Evolutionary conservation across 1,140 invertebrate genomes (phyloP).

Genomic region (Zelostemma sp.): DNA sequence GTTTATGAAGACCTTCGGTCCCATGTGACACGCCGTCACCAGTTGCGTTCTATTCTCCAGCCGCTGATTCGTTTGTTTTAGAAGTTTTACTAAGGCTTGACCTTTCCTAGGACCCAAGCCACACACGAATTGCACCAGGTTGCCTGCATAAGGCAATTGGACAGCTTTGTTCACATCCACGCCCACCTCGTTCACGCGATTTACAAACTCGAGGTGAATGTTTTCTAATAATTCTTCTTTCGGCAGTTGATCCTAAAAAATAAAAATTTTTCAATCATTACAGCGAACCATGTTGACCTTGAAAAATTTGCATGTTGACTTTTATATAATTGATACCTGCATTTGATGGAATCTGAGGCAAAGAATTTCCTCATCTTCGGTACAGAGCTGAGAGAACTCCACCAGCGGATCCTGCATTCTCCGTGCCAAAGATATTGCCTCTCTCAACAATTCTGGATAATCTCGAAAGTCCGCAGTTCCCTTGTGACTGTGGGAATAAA

Average conservation of each 20-base stretch:
- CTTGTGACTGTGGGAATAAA: slow-evolving; percentile 93
- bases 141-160: slow-evolving; percentile 86
- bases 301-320: too few species aligned
- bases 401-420: slow-evolving; percentile 95
- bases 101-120: slow-evolving; percentile 97
- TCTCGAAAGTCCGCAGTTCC: slow-evolving; percentile 91
- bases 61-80: slow-evolving; percentile 94
- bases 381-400: slow-evolving; percentile 96
- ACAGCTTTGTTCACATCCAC: slow-evolving; percentile 97
- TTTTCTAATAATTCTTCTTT: slow-evolving; percentile 90
- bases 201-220: slow-evolving; percentile 92
- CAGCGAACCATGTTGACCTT: too few species aligned
- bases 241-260: slow-evolving; percentile 76
- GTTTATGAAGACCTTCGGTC: slow-evolving; percentile 98
- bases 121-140: slow-evolving; percentile 97
- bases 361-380: slow-evolving; percentile 94
- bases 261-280: too few species aligned
- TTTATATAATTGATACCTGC: slow-evolving; percentile 68
- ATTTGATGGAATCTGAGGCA: slow-evolving; percentile 85
- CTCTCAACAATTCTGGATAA: slow-evolving; percentile 88
- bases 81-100: slow-evolving; percentile 87
- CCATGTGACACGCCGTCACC: slow-evolving; percentile 96
- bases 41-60: slow-evolving; percentile 96
- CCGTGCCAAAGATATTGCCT: slow-evolving; percentile 93
- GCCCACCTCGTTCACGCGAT: slow-evolving; percentile 97